Base-by-base conservation (phyloP, 2,888 invertebrate genomes). In the Agrotis segetum region DNA sequence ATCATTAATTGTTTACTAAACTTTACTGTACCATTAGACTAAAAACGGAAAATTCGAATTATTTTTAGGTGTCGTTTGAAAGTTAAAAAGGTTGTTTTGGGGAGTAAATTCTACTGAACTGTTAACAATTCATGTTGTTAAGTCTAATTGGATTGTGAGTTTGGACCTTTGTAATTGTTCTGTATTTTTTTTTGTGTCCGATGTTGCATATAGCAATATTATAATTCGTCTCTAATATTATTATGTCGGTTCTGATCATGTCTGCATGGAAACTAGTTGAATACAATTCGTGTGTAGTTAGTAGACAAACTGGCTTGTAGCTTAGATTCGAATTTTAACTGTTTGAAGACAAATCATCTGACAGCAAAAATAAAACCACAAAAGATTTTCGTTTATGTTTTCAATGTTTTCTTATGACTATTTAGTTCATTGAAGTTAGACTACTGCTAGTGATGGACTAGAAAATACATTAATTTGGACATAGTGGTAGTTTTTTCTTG, bases 241-340 rank as follows among this genome's bases (percentile, higher is more conserved):
- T 13, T 24, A 40, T 44, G 19, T 66, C 24, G 9, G 9, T 19
- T 46, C 19, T 14, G 19, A 44, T n/a, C n/a, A n/a, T n/a, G n/a
- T n/a, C n/a, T n/a, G n/a, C 13, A 44, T 62, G 40, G 19, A 19
- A 52, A 61, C 24, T 40, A 50, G 14, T 19, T 50, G 24, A 34
- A 61, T 17, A 2, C 55, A n/a, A 66, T 29, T 40, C 17, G 17
- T 16, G 24, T 65, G 60, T 44, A 44, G 49, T 68, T 64, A 67
- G 11, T n/a, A 44, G 17, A 61, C 65, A 24, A 24, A 53, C 49
- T 53, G 46, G 19, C 13, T 50, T 0, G 24, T 44, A 14, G 3
- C 2, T 17, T 0, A 2, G 16, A 21, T 6, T 0, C 5, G 55
- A 52, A 21, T 52, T 59, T 60, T 3, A 64, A 63, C 49, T 50